Evolutionary conservation across 2,888 invertebrate species (phyloP), one percentile per base, ranked within the genome.

Genomic region (Stramonita haemastoma): DNA sequence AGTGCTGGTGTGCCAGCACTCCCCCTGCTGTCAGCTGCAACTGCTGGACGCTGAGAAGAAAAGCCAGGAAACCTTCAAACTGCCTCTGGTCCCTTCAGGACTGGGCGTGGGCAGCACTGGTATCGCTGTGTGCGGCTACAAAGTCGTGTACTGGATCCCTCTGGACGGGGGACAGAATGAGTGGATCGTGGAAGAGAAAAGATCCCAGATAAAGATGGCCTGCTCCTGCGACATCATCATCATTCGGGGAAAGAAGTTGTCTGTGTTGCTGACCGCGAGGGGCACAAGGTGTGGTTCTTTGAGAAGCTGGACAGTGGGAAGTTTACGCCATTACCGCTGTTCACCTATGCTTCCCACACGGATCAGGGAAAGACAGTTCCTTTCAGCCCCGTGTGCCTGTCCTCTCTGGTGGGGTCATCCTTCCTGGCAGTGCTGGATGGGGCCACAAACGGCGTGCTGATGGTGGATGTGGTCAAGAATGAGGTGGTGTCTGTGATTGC

Each of bases 91-190:
- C 15, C 32, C 89, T 13, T 73, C 73, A 36, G 70, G 70, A 6
- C 29, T 89, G 46, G 73, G 85, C 22, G 85, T 89, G 29, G 89
- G 89, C 22, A 84, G 32, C 85, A 89, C 89, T 6, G 89, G 89
- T 1, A 89, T 89, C 60, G 89, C 73, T 19, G 85, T 89, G 29
- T 29, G 46, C 57, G 34, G 85, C 89, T 56, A 73, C 73, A 89
- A 17, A 19, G 36, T 56, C 15, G 56, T 89, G 1, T 56, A 83
- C 73, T 89, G 89, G 89, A 89, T 89, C 73, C 19, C 84, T 19
- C 77, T 89, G 73, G 56, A 89, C 57, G 84, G 85, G 29, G 73
- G 73, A 5, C 15, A 46, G 22, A 89, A 89, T 8, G 73, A 89
- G 85, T 85, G 70, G 85, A 85, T 89, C 29, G 89, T 89, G 56